Base-by-base conservation (phyloP, 2,888 invertebrate genomes). In the Heliconius ismenius region DNA sequence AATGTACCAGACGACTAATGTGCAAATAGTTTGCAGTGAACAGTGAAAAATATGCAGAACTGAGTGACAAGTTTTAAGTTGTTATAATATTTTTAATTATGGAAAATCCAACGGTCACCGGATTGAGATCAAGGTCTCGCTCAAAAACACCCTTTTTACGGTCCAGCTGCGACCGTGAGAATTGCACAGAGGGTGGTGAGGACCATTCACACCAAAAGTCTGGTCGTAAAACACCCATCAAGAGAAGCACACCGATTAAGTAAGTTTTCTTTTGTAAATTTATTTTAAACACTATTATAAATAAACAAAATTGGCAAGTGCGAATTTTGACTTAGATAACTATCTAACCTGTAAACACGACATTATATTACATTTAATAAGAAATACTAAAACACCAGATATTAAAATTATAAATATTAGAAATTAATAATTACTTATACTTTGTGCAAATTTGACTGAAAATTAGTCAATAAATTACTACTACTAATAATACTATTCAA, bases 61-160 rank as follows among this genome's bases (percentile, higher is more conserved):
- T 77, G 75, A 75, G 43, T 65, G 54, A 49, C 49, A 64, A 81
- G 81, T 67, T 83, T 68, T 21, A 62, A n/a, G 54, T 75, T 21
- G 73, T 76, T 60, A 36, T 62, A 79, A 62, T 65, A 62, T 60
- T 65, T 62, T 28, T 60, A 64, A 88, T 79, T 79, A 93, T 94
- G 94, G 94, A 94, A 83, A 92, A 89, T 82, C 87, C 89, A 79
- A 86, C 90, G 79, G 91, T 90, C 85, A 91, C 92, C 83, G 95
- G 95, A 90, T 95, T 96, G 87, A 92, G 96, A 90, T 95, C 96
- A 89, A 95, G 96, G 91, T 96, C 96, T 83, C 95, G 96, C 83
- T 96, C 96, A 60, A 96, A 95, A 86, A 96, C 96, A 84, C 96
- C 96, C 81, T 96, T 96, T 86, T 88, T 95, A 82, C 92, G 95